A percentile compares a stretch with the other conserved stretches of the same genome.
These are phyloP conservation scores for Phyllotreta cruciferae DNA, from an alignment of 2,888 invertebrate genomes.

Conservation along the genomic window DNA sequence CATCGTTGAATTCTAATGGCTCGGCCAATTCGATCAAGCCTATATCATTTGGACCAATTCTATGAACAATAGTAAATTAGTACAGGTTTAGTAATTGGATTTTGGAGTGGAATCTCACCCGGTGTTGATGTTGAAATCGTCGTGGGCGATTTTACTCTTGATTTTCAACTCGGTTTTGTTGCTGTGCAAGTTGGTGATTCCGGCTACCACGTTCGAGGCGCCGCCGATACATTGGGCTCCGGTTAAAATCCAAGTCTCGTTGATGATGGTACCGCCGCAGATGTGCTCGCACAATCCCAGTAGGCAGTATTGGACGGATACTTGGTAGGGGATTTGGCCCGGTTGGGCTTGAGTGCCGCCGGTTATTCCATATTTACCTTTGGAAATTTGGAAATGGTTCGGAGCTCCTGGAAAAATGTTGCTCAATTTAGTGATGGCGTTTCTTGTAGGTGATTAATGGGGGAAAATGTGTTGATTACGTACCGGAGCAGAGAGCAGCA, in stretches of 20 bases:
- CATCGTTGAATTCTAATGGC: neutral
- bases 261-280: slow-evolving; percentile 7
- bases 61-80: neutral
- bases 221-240: neutral
- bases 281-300: neutral
- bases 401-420: slow-evolving; percentile 22
- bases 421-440: too few relatives aligned
- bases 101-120: neutral
- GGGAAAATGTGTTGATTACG: too few relatives aligned
- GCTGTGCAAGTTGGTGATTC: slow-evolving; percentile 45
- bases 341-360: slow-evolving; percentile 54
- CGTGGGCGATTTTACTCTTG: too few relatives aligned
- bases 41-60: slow-evolving; percentile 10
- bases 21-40: neutral
- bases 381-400: slow-evolving; percentile 35
- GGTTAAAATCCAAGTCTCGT: slow-evolving; percentile 8
- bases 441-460: too few relatives aligned
- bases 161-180: neutral
- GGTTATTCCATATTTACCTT: slow-evolving; percentile 48
- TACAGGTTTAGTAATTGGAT: neutral
- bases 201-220: slow-evolving; percentile 46
- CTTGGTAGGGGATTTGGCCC: slow-evolving; percentile 8
- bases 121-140: too few relatives aligned
- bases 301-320: neutral
- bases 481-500: too few relatives aligned